Base-by-base conservation (phyloP, 2,888 invertebrate species). In the Galerucella pusilla region DNA sequence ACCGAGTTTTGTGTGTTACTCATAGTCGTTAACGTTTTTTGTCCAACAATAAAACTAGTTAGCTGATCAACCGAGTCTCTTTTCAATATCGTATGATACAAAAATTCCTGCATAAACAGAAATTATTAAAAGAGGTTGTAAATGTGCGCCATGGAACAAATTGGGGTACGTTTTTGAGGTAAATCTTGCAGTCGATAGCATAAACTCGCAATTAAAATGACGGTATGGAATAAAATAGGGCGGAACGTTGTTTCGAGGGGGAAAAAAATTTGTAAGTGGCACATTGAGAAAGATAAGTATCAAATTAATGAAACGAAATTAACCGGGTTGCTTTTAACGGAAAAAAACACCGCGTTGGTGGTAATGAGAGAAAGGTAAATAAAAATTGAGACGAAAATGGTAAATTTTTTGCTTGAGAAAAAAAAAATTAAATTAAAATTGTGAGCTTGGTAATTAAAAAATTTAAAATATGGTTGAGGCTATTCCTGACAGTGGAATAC, bases 181-280 rank as follows among this genome's bases (percentile, higher is more conserved):
- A 78, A 75, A 78, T 78, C 78, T 78, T 75, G 75, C 75, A 77
- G 78, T 75, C 70, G 73, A 72, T 73, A 77, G 77, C 75, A 77
- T 75, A 77, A 77, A 78, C 74, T 78, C 70, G 78, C 78, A 78
- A 78, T 78, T 77, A 77, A 78, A 78, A 78, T 78, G 73, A 75
- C 77, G 65, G 77, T 74, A 71, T 71, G 78, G 76, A 77, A 78
- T 78, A 77, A 78, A 77, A 75, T 77, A n/a, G n/a, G 74, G 77
- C 68, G 60, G 66, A 75, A 71, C 65, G 67, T 70, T 64, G 71
- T 67, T 71, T 68, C 71, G 65, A 66, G 46, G 73, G 66, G 57
- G 46, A 65, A 67, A 75, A 66, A 70, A 73, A 71, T 78, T 76
- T 75, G 75, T 75, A 75, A 78, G 72, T 75, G 70, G 75, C 75